Evolutionary conservation across 2,113 vertebrate species (phyloP).

Genomic region (Calyptomena viridis): DNA sequence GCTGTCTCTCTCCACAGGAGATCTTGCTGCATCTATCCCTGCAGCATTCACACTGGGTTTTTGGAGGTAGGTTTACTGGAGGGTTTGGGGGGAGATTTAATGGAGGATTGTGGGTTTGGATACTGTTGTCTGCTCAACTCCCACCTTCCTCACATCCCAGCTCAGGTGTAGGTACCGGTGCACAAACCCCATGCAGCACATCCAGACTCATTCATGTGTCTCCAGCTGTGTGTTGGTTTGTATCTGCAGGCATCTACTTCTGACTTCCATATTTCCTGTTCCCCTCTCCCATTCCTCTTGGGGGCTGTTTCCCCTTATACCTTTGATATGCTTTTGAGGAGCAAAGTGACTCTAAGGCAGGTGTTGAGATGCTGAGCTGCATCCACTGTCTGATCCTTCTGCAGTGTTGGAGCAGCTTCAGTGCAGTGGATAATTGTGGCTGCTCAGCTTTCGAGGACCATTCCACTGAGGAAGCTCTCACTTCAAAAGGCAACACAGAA

Average conservation of each 20-base stretch:
- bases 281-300: not conserved
- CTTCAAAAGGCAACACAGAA: not conserved
- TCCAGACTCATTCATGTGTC: not conserved
- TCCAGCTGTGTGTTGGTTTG: not conserved
- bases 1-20: not conserved
- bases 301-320: not conserved
- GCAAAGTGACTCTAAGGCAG: not conserved
- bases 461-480: not conserved
- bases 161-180: not conserved
- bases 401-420: not conserved
- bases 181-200: accelerated
- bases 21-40: not conserved
- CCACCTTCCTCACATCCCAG: not conserved
- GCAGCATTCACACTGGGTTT: accelerated
- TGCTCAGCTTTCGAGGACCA: not conserved
- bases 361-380: not conserved
- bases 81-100: not conserved
- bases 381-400: accelerated
- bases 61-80: accelerated
- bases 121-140: not conserved
- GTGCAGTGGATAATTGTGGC: accelerated
- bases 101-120: not conserved
- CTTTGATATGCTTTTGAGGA: not conserved
- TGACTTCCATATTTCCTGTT: not conserved
- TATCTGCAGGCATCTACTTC: accelerated